Percentiles rank a stretch among this genome's conserved stretches.
Evolutionary conservation across 2,113 vertebrate genomes (phyloP).

Genomic region (Cryptoleucopteryx plumbea): DNA sequence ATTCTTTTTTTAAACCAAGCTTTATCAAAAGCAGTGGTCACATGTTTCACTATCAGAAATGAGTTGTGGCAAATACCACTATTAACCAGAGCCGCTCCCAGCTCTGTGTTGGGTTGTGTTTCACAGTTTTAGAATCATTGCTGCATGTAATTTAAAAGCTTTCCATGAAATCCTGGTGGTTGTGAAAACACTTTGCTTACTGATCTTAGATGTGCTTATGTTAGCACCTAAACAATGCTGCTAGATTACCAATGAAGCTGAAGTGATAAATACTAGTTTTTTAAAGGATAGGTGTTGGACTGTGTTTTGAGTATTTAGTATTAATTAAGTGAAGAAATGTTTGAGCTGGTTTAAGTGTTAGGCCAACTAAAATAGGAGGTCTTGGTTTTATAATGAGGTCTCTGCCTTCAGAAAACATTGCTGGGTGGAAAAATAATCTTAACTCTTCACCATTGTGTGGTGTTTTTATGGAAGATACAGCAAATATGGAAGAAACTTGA

Average conservation of each 20-base stretch:
- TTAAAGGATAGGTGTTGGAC: neutral
- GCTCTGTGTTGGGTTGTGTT: neutral
- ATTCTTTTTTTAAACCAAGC: neutral
- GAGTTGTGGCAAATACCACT: neutral
- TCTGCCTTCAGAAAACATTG: neutral
- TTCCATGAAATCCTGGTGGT: neutral
- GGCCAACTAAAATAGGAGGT: neutral
- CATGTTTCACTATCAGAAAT: neutral
- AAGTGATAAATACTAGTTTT: neutral
- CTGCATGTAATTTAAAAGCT: neutral
- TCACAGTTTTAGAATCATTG: neutral
- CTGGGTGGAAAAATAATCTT: neutral
- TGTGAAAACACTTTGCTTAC: neutral
- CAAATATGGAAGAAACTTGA: neutral
- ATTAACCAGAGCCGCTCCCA: neutral
- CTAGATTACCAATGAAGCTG: neutral
- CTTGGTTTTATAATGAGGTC: neutral
- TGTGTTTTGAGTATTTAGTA: neutral
- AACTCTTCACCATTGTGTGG: rapidly evolving
- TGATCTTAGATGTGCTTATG: neutral
- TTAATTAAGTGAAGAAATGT: neutral
- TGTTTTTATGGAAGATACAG: neutral
- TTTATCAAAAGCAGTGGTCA: neutral
- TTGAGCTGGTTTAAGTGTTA: neutral
- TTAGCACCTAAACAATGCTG: neutral